Base-by-base conservation (phyloP, 2,797 vertebrate genomes). In the Nasua narica region DNA sequence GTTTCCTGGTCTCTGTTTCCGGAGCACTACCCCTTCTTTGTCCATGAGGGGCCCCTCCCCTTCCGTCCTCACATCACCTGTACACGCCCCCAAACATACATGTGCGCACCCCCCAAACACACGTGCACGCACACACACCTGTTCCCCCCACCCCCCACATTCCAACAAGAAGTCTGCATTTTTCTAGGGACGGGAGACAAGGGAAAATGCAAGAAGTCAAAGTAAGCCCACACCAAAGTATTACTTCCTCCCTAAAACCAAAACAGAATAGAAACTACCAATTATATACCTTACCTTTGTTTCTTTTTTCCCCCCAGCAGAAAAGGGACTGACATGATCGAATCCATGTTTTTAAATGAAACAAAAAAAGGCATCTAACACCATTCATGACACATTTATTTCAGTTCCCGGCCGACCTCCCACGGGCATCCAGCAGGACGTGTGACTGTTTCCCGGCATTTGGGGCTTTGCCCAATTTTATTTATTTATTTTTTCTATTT, bases 1-100 rank as follows among this genome's bases (percentile, higher is more conserved):
- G 9, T 13, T 81, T 72, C 32, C 21, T 58, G 54, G 52, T 78
- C 43, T 89, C 1, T n/a, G n/a, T 81, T 67, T 23, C 7, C n/a
- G 50, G 69, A 72, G 15, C 7, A 32, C 7, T 46, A 18, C 3
- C 12, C 52, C 23, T 78, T 50, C 10, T 18, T 56, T 7, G 2
- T 83, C n/a, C 35, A 21, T 3, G 40, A 40, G 48, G 16, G 40
- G 19, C 5, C 27, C 25, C 27, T 8, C 2, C 7, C 21, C 35
- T 52, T 32, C 62, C 23, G 0, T 10, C n/a, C 7, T 40, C 9
- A 13, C 15, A 4, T 54, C 27, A 27, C 4, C 2, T 0, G 14
- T n/a, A 37, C 29, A 15, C 27, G 32, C 29, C 72, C 70, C 43
- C 35, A 58, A 11, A 58, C 56, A 58, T 27, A 58, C 56, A 56